A percentile compares a stretch with the other conserved stretches of the same genome.
phyloP scores from a whole-genome alignment of 2,888 invertebrate genomes.

The Onthophagus sagittarius region DNA sequence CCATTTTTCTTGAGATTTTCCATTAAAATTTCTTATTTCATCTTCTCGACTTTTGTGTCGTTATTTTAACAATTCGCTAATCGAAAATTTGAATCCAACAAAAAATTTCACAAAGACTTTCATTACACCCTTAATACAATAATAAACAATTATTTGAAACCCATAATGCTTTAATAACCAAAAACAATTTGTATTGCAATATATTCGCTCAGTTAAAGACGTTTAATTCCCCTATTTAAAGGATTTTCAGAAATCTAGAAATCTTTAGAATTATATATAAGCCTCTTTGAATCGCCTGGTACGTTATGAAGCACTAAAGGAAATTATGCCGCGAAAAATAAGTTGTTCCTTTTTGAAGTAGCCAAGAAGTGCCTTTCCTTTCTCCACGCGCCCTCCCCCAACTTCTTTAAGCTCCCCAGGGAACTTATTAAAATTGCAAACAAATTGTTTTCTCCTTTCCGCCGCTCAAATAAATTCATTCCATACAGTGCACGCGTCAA shows the following conservation, averaged over 20 bases:
- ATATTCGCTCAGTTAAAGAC: not conserved
- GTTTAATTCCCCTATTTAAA: not conserved
- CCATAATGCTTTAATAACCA: not conserved
- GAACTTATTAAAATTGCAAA: not conserved
- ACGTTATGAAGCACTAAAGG: not conserved
- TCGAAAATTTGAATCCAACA: no score
- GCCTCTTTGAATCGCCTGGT: not conserved
- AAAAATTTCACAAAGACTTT: no score
- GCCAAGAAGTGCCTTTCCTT: not conserved
- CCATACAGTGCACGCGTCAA: not conserved
- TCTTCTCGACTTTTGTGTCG: no score
- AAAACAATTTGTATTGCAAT: not conserved
- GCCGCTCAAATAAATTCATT: not conserved
- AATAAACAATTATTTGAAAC: not conserved
- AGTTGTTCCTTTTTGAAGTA: not conserved
- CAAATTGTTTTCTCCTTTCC: not conserved
- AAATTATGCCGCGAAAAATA: not conserved
- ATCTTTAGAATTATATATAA: not conserved
- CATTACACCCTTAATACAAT: no score
- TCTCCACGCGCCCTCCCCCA: not conserved
- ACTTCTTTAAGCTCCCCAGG: not conserved
- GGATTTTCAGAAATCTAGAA: not conserved
- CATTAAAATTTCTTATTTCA: no score
- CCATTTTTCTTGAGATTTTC: no score
- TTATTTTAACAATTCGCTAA: no score